A percentile compares a stretch with the other conserved stretches of the same genome.
Evolutionary conservation across 2,113 vertebrate species (phyloP).

Genomic region (Xerus inauris): DNA sequence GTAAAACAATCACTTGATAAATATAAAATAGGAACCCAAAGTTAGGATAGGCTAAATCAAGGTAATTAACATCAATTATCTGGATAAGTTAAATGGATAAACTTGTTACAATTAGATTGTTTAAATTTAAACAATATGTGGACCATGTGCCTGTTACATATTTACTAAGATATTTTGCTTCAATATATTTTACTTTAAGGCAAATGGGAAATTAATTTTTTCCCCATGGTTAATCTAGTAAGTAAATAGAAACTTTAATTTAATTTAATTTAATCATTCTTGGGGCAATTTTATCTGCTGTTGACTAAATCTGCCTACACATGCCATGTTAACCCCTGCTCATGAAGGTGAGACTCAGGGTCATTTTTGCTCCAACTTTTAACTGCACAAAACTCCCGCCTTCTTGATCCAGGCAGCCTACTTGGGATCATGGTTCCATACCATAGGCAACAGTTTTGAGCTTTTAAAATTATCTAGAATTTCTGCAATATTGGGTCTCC

Average conservation of each 20-base stretch:
- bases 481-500: slow-evolving; percentile 12
- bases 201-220: slow-evolving; percentile 45
- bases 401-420: neutral
- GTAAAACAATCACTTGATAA: neutral
- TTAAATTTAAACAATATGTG: slow-evolving; percentile 29
- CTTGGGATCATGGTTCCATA: neutral
- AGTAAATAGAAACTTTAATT: slow-evolving; percentile 35
- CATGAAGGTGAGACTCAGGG: neutral
- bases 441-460: neutral
- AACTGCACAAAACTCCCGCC: neutral
- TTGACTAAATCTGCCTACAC: neutral
- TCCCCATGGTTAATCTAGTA: neutral
- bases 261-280: neutral
- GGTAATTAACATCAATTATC: slow-evolving; percentile 10
- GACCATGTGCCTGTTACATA: neutral
- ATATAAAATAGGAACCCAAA: slow-evolving; percentile 1
- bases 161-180: slow-evolving; percentile 44
- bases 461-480: slow-evolving; percentile 12
- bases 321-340: neutral
- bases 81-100: slow-evolving; percentile 20
- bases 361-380: neutral
- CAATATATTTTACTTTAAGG: slow-evolving; percentile 38
- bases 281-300: neutral
- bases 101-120: slow-evolving; percentile 33
- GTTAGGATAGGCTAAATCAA: neutral